Evolutionary conservation across 2,888 invertebrate species (phyloP).

Genomic region (Pardosa pseudoannulata): DNA sequence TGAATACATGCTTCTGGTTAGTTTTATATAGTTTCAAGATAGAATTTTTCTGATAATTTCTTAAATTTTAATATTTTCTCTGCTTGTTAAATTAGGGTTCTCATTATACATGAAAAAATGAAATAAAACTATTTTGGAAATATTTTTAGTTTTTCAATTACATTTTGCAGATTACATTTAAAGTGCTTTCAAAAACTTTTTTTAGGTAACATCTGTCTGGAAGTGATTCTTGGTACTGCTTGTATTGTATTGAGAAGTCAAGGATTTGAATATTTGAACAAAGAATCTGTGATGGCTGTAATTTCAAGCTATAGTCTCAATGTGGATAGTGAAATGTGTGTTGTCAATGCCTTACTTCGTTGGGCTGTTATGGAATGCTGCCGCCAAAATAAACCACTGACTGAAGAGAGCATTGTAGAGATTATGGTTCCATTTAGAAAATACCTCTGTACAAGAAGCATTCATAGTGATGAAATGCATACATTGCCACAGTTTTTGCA

Average conservation of each 20-base stretch:
- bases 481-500: slow-evolving; percentile 65
- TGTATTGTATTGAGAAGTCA: slow-evolving; percentile 65
- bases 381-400: slow-evolving; percentile 66
- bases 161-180: no score
- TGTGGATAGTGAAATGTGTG: slow-evolving; percentile 69
- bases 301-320: slow-evolving; percentile 67
- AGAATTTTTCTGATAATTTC: no score
- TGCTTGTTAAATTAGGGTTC: no score
- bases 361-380: slow-evolving; percentile 72
- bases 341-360: slow-evolving; percentile 65
- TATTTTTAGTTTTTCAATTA: no score
- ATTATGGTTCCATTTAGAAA: slow-evolving; percentile 69
- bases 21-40: no score
- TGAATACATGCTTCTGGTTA: no score
- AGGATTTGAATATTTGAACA: slow-evolving; percentile 67
- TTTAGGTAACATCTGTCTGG: slow-evolving; percentile 63
- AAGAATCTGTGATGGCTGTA: slow-evolving; percentile 67
- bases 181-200: no score
- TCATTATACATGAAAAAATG: no score
- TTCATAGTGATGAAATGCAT: slow-evolving; percentile 64
- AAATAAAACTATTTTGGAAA: no score
- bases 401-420: slow-evolving; percentile 64
- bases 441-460: slow-evolving; percentile 65
- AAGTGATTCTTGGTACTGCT: slow-evolving; percentile 59
- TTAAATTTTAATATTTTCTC: no score